Base-by-base conservation (phyloP, 2,797 vertebrate genomes). In the Clarias fuscus region DNA sequence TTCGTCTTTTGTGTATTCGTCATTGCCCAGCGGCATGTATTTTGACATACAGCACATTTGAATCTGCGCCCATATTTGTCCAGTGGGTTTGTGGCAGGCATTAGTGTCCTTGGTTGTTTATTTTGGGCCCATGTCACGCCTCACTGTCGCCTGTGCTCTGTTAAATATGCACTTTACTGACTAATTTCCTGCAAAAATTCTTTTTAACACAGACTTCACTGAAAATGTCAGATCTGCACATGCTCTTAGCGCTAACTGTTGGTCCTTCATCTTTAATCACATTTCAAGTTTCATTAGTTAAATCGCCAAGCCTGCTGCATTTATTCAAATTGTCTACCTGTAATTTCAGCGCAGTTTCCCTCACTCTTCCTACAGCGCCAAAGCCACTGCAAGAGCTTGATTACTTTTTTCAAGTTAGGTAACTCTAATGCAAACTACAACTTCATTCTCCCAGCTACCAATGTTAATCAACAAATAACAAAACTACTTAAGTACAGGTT, bases 121-220 rank as follows among this genome's bases (percentile, higher is more conserved):
- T 67, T 67, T 18, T 67, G 13, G 10, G 65, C 2, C 22, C 24
- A 64, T 8, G 7, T 7, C 24, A n/a, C 24, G n/a, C 11, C 65
- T 67, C 13, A 30, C 33, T 33, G 65, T 30, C 65, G 0, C 11
- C 65, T 53, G 2, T 76, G 73, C 6, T 76, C 73, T 15, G 8
- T 56, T 33, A 33, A 33, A 33, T 4, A 27, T 4, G 5, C 22
- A 4, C 20, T 56, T 56, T 53, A 24, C 4, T 56, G 5, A 13
- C 17, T n/a, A 76, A 76, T 53, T 27, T 27, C 48, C 48, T 56
- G 24, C n/a, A 8, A 76, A 76, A 30, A 88, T 86, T 17, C 82
- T 88, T 30, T 88, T 24, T 33, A 84, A 20, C 15, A 86, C 70
- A 2, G 83, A 86, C 27, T 88, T 88, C 86, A 88, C 75, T n/a